These are phyloP conservation scores for Corythornis madagascariensis DNA, from an alignment of 2,113 vertebrate genomes.

Conservation along the genomic window DNA sequence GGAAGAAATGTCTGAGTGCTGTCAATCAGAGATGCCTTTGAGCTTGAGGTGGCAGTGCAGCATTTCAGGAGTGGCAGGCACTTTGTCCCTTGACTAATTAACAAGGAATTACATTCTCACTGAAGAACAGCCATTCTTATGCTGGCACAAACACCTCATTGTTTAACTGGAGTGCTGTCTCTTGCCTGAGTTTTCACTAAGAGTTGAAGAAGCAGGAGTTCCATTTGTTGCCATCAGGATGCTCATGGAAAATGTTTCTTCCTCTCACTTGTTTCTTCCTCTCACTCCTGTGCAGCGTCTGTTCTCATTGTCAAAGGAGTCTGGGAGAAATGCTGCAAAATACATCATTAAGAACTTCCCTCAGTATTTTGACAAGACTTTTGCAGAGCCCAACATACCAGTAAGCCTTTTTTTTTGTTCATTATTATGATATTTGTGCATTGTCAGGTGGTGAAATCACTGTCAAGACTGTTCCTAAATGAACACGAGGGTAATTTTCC, in stretches of 20 bases:
- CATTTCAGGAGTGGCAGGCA: not conserved
- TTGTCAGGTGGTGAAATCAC: not conserved
- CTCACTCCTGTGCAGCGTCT: no score
- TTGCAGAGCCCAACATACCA: slow-evolving; percentile 88
- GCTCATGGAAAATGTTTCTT: not conserved
- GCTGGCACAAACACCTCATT: not conserved
- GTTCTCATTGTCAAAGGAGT: no score
- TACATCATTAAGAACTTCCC: slow-evolving; percentile 74
- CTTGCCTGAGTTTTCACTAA: not conserved
- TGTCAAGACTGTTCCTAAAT: not conserved
- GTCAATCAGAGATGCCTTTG: not conserved
- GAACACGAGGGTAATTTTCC: not conserved
- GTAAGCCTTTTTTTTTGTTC: slow-evolving; percentile 73
- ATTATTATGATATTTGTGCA: not conserved
- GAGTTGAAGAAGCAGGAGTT: not conserved
- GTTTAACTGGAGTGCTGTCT: not conserved
- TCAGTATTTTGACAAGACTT: slow-evolving; percentile 88
- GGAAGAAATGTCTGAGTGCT: fast-evolving
- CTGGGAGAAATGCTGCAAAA: no score
- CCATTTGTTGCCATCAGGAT: not conserved
- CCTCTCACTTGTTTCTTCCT: no score
- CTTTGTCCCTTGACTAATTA: not conserved
- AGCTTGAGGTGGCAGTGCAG: not conserved
- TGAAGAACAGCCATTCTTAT: not conserved
- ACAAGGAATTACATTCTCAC: not conserved